Conservation (phyloP, 2,113 vertebrate genomes). For the Crotalus helleri region DNA sequence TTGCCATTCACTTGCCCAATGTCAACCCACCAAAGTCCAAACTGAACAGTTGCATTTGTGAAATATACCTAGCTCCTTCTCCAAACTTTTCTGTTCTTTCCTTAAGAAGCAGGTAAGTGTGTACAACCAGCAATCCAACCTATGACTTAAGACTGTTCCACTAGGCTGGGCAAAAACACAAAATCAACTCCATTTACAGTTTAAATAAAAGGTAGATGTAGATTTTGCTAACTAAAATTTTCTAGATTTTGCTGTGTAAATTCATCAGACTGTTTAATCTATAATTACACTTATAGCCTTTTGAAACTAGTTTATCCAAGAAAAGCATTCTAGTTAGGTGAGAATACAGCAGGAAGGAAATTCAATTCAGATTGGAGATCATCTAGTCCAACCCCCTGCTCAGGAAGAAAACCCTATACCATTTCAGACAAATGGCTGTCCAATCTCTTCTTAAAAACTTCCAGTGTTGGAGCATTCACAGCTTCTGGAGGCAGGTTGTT, state of each 20-base stretch:
- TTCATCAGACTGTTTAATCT: neutral
- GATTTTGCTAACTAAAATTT: neutral
- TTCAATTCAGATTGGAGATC: neutral
- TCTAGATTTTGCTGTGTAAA: neutral
- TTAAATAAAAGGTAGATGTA: neutral
- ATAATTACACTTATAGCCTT: neutral
- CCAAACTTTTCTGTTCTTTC: neutral
- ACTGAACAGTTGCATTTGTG: neutral
- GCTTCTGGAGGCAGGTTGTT: no score
- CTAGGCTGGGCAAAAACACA: neutral
- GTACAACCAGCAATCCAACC: neutral
- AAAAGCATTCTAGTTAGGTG: neutral
- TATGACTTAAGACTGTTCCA: neutral
- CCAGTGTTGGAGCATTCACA: no score
- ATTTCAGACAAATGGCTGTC: no score
- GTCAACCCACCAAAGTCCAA: neutral
- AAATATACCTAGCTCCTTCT: neutral
- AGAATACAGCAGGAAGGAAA: neutral
- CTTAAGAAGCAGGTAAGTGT: neutral
- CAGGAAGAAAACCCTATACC: no score
- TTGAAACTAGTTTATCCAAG: neutral
- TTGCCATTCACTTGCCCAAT: neutral
- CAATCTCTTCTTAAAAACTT: no score
- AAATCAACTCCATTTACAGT: neutral
- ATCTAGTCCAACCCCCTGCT: no score